Base-by-base conservation (phyloP, 1,140 invertebrate genomes). In the Euwallacea fornicatus region DNA sequence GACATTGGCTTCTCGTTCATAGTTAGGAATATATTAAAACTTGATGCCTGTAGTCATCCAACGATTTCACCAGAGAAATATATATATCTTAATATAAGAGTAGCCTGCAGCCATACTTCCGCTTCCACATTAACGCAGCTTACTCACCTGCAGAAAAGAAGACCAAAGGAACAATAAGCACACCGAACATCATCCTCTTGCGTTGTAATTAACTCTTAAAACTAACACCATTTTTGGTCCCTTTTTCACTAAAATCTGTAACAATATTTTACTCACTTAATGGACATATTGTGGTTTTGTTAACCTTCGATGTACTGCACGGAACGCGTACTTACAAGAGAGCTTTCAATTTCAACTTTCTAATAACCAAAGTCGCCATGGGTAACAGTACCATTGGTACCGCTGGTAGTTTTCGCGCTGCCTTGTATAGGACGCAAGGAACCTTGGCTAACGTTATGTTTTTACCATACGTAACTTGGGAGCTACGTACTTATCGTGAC, bases 281-380 rank as follows among this genome's bases (percentile, higher is more conserved):
- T 58, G 55, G 21, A 33, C 55, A 58, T 58, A 33, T 58, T 58
- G 10, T 58, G n/a, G 13, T 58, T 58, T 15, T 16, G 16, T 21
- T 58, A 58, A 58, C 55, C 55, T 58, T 58, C 55, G 16, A 10
- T n/a, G 16, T 58, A 10, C 21, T 41, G 55, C 10, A 58, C 6
- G 6, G 55, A 15, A 58, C 10, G 55, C 55, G n/a, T 11, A 53
- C 50, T 8, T 33, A 33, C 50, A 53, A 58, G 55, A 58, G 10
- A 4, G 8, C 55, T 58, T 58, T 58, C 55, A 33, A 58, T 58
- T 58, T 58, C n/a, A 58, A 58, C 55, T 58, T 58, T 58, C 55
- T 58, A 58, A n/a, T 58, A 58, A 58, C 55, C 10, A 33, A 58
- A 33, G 16, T 16, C n/a, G 21, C 21, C 55, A 33, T 58, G 55